Conservation (phyloP, 2,797 vertebrate genomes). For the Gymnoscopelus microlampas region DNA sequence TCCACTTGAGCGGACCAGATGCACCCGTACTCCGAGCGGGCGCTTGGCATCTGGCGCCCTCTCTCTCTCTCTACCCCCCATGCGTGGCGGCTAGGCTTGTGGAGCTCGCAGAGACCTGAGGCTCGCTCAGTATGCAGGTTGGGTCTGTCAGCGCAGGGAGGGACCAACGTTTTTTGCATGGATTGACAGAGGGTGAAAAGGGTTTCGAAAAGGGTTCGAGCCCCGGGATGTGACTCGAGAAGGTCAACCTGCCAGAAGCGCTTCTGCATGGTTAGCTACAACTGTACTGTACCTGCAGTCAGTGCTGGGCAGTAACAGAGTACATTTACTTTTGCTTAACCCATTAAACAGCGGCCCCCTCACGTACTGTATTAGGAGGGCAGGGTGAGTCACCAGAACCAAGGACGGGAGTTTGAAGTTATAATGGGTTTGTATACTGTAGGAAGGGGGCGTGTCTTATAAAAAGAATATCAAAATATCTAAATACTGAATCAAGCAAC, state of each 20-base stretch:
- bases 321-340: too few species aligned
- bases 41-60: conserved; percentile 53
- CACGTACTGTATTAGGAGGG: too few species aligned
- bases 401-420: too few species aligned
- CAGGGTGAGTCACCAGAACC: too few species aligned
- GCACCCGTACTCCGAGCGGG: conserved; percentile 57
- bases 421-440: too few species aligned
- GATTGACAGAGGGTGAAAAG: conserved; percentile 54
- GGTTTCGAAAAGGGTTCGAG: conserved; percentile 53
- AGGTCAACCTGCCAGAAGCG: conserved; percentile 67
- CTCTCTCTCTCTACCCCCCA: conserved; percentile 35
- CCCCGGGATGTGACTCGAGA: conserved; percentile 43
- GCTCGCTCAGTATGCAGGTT: conserved; percentile 56
- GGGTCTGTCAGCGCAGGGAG: too few species aligned
- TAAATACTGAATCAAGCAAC: too few species aligned
- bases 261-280: conserved; percentile 42
- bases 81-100: conserved; percentile 52
- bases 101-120: conserved; percentile 49
- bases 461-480: too few species aligned
- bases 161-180: background rate
- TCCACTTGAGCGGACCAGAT: conserved; percentile 47
- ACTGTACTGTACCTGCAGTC: too few species aligned
- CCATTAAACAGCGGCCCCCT: too few species aligned
- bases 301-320: too few species aligned
- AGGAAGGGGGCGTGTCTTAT: too few species aligned